phyloP scores from a whole-genome alignment of 2,113 vertebrate species.

The Pluvialis apricaria region DNA sequence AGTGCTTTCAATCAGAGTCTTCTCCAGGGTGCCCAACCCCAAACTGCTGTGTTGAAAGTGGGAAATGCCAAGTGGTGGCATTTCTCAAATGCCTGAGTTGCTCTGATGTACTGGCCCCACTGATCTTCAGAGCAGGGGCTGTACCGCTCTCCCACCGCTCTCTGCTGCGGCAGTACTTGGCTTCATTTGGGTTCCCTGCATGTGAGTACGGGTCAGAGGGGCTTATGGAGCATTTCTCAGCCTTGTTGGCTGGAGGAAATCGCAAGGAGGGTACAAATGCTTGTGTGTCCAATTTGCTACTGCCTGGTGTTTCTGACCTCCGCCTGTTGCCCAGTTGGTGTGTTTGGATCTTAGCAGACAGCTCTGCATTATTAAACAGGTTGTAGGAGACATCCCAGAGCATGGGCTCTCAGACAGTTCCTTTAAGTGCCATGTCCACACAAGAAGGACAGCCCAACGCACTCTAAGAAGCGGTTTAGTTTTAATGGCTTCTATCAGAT shows the following conservation, averaged over 20 bases:
- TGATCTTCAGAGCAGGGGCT: too few relatives aligned
- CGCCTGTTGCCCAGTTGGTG: background rate
- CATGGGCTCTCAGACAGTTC: accelerated
- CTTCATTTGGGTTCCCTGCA: background rate
- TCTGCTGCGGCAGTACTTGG: background rate
- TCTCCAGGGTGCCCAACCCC: background rate
- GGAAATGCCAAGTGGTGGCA: background rate
- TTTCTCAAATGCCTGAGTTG: background rate
- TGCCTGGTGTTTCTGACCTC: background rate
- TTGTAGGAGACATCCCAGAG: background rate
- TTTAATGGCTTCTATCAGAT: background rate
- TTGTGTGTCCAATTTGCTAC: background rate
- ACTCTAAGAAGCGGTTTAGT: background rate
- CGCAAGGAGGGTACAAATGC: background rate
- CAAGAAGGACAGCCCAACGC: background rate
- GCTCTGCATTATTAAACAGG: background rate
- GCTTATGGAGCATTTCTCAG: background rate
- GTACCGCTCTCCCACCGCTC: accelerated
- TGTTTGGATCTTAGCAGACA: background rate
- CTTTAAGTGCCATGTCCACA: background rate
- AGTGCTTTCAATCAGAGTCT: background rate
- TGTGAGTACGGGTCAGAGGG: background rate
- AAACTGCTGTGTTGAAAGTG: background rate
- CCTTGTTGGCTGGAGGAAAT: background rate
- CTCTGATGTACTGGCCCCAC: background rate